phyloP scores from a whole-genome alignment of 2,888 invertebrate genomes.

The Craniophora ligustri region DNA sequence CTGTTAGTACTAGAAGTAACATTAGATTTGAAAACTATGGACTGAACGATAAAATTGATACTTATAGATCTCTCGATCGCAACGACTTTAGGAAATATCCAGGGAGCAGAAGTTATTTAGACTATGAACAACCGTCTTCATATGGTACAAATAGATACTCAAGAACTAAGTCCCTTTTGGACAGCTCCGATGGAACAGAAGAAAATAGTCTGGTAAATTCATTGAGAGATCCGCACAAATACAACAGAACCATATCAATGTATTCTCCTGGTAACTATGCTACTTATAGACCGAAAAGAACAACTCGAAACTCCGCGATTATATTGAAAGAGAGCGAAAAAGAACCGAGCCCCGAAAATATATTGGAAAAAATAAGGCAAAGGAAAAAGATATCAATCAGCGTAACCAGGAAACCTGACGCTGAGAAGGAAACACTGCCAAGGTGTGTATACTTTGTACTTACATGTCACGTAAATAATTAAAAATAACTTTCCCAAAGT shows the following conservation, averaged over 20 bases:
- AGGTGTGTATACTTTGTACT: constrained; percentile 84
- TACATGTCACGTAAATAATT: constrained; percentile 84
- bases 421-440: constrained; percentile 78
- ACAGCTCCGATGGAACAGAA: constrained; percentile 76
- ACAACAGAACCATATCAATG: constrained; percentile 83
- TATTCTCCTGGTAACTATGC: constrained; percentile 86
- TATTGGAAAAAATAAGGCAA: constrained; percentile 85
- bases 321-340: constrained; percentile 85
- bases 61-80: constrained; percentile 84
- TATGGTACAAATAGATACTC: constrained; percentile 80
- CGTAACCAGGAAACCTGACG: constrained; percentile 82
- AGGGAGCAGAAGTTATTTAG: constrained; percentile 76
- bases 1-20: constrained; percentile 71
- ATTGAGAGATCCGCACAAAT: constrained; percentile 79
- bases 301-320: constrained; percentile 84
- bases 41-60: constrained; percentile 81
- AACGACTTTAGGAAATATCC: constrained; percentile 83
- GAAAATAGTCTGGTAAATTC: constrained; percentile 68
- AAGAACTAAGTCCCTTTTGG: constrained; percentile 82
- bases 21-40: constrained; percentile 78
- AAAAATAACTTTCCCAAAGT: constrained; percentile 81
- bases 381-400: constrained; percentile 85
- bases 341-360: constrained; percentile 85
- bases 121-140: constrained; percentile 78
- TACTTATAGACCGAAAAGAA: constrained; percentile 84